Percentiles rank a stretch among this genome's conserved stretches.
Evolutionary conservation across 2,113 vertebrate species (phyloP).

Genomic region (Narcine bancroftii): DNA sequence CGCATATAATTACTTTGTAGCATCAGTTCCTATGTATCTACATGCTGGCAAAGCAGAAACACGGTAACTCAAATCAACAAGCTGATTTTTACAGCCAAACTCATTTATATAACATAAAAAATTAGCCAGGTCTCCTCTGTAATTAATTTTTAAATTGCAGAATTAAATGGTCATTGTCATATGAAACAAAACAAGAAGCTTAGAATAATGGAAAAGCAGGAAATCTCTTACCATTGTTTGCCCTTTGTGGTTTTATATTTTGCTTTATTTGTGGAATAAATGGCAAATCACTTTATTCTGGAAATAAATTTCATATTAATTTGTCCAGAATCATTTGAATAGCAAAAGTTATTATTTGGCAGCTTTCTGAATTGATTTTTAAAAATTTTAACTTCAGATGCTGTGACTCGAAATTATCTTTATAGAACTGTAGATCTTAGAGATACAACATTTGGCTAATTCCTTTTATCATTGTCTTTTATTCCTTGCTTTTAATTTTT

Average conservation of each 20-base stretch:
- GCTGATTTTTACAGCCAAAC: neutral
- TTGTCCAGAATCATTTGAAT: neutral
- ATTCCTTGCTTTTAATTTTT: constrained; percentile 23
- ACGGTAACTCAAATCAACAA: neutral
- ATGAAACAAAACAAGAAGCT: neutral
- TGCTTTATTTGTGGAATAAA: constrained; percentile 15
- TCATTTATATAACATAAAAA: neutral
- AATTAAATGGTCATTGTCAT: neutral
- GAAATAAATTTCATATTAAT: neutral
- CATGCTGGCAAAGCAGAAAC: neutral
- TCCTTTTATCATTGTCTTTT: constrained; percentile 20
- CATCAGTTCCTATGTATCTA: neutral
- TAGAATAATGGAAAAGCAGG: neutral
- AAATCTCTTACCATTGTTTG: neutral
- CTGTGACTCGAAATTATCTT: constrained; percentile 31
- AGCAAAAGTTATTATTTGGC: constrained; percentile 11
- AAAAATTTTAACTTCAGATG: constrained; percentile 25
- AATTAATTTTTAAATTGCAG: neutral
- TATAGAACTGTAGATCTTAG: constrained; percentile 32
- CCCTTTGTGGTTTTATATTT: neutral
- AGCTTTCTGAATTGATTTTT: constrained; percentile 19
- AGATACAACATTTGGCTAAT: constrained; percentile 1
- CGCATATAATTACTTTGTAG: neutral
- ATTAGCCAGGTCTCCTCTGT: neutral
- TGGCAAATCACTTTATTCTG: constrained; percentile 5